Base-by-base conservation (phyloP, 2,888 invertebrate species). In the Lasioglossum pauxillum region DNA sequence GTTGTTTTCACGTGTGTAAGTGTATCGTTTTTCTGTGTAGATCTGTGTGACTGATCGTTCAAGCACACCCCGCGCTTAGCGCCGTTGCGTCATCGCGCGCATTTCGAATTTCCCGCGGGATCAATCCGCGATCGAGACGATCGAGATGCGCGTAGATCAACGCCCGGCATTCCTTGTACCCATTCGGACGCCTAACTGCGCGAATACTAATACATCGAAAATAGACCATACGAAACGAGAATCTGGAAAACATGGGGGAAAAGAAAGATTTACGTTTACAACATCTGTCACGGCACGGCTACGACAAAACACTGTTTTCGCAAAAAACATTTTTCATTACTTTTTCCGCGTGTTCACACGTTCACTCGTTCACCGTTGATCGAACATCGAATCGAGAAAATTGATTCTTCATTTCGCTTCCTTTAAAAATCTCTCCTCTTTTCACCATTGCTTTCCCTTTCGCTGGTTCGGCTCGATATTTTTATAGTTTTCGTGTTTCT, bases 31-130 rank as follows among this genome's bases (percentile, higher is more conserved):
- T 10, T 64, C 16, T 31, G 35, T 67, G 19, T 67, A 35, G 16
- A 35, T 35, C 67, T 71, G 38, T 71, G 71, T 83, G 92, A 80
- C 90, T 90, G 90, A 91, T 91, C 90, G 90, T 87, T 90, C 92
- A 92, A 92, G 91, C 92, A 93, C 90, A 92, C 89, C 90, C 12
- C 88, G 86, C 88, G 89, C 88, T 79, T 73, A 75, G n/a, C 41
- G 23, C 57, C n/a, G 53, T 78, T 72, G 57, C 57, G 57, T 23
- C 19, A 41, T 57, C 38, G 80, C 84, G 84, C 79, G 85, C 80
- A 84, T 73, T 79, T 83, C 46, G 41, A 73, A n/a, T 23, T 83
- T 83, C 71, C 75, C 69, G 80, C 86, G 80, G 74, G 27, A 76
- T 78, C n/a, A 2, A 46, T 31, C 27, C 44, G 5, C 23, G 44